A percentile compares a stretch with the other conserved stretches of the same genome.
Conservation (phyloP, 2,797 vertebrate species). For the Falco novaeseelandiae region DNA sequence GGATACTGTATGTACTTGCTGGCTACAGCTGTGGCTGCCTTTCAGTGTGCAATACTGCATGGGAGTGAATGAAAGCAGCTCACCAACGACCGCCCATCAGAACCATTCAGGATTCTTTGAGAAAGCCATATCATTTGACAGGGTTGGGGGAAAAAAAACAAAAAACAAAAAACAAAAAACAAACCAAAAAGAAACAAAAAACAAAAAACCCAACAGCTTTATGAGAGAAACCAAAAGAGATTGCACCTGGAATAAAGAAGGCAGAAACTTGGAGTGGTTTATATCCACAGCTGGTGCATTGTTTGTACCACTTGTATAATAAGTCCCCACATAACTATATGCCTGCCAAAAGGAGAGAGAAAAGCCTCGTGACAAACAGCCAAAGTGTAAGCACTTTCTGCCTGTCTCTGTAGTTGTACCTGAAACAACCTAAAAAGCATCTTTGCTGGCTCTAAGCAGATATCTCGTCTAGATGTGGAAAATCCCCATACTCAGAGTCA, state of each 20-base stretch:
- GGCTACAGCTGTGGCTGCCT: not conserved
- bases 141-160: not conserved
- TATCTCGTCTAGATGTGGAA: not conserved
- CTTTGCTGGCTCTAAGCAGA: not conserved
- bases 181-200: too few relatives aligned
- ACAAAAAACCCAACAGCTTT: not conserved
- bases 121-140: not conserved
- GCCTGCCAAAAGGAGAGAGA: not conserved
- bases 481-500: not conserved
- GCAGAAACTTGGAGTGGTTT: not conserved
- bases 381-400: not conserved
- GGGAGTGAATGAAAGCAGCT: not conserved
- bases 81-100: fast-evolving
- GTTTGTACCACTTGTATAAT: not conserved
- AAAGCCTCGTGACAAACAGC: not conserved
- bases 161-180: too few relatives aligned
- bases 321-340: not conserved
- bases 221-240: not conserved
- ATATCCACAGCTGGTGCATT: not conserved
- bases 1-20: not conserved
- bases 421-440: not conserved
- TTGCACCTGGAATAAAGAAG: not conserved
- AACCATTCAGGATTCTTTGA: not conserved
- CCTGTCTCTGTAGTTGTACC: not conserved
- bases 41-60: not conserved